phyloP scores from a whole-genome alignment of 2,113 vertebrate genomes.

The Emydocephalus ijimae region DNA sequence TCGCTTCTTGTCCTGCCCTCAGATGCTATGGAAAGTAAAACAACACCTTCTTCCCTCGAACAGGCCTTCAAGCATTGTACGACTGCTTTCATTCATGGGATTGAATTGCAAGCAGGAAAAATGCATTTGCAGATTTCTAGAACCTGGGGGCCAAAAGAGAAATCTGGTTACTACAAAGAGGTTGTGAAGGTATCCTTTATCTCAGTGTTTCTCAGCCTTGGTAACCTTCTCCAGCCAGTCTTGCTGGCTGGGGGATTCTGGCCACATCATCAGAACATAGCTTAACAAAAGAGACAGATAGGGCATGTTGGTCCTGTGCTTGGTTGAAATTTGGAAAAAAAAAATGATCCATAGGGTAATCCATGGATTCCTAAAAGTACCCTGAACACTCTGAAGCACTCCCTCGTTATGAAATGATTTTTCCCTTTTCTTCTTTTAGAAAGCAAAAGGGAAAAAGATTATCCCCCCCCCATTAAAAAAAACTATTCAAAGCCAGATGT shows the following conservation, averaged over 20 bases:
- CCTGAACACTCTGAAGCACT: neutral
- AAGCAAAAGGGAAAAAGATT: neutral
- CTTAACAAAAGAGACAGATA: neutral
- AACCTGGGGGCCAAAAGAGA: neutral
- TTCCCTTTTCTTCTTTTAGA: neutral
- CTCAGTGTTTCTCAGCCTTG: neutral
- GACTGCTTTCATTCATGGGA: no score
- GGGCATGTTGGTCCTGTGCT: neutral
- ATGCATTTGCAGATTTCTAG: no score
- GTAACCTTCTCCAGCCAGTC: neutral
- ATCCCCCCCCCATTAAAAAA: neutral
- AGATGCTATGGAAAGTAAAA: no score
- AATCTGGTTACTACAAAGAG: neutral
- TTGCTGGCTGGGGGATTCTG: neutral
- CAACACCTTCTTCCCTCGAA: no score
- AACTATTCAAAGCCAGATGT: neutral
- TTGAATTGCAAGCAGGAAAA: no score
- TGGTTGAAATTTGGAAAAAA: neutral
- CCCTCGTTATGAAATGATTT: neutral
- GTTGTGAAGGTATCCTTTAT: neutral
- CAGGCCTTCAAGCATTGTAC: no score
- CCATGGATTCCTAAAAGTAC: neutral
- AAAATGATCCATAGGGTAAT: neutral
- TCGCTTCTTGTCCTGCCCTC: no score
- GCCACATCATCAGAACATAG: neutral